Evolutionary conservation across 2,888 invertebrate species (phyloP), one percentile per base, ranked within the genome.

Genomic region (Machimus rusticus): DNA sequence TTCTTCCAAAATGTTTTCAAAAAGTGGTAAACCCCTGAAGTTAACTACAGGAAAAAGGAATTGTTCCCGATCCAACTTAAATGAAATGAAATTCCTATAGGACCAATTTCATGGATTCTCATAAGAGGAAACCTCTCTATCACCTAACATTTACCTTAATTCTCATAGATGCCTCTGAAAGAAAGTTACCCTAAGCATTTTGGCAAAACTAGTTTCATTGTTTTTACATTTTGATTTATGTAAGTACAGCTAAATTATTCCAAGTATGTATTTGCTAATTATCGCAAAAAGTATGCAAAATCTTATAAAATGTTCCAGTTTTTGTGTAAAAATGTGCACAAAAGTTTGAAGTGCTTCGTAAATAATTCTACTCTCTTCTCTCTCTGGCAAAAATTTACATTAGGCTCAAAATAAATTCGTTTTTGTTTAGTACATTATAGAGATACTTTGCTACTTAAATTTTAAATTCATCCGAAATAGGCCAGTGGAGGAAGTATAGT

Each of bases 381-480:
- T 79, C 43, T 14, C 51, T 79, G 51, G 46, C 43, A 28, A 79
- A 79, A 51, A 51, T 51, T 79, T 46, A 46, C 23, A 31, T 51
- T 79, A 79, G 79, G 79, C 79, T 23, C 51, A 79, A 51, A 79
- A 79, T 79, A 79, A 79, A 79, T 79, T 79, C 79, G 79, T 79
- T 79, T 28, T 79, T 79, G 19, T 23, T 79, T 51, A 66, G 28
- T 66, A 66, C 66, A 28, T 66, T 66, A 5, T 66, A 66, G 66
- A 66, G 14, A 66, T 66, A 28, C 66, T 9, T 66, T 66, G 66
- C 66, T 66, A 66, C 66, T 66, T 66, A 66, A 23, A 66, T 66
- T 28, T 19, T 2, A 66, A 28, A 28, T 66, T 66, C 28, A 8
- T 66, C 28, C 66, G 28, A 66, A 66, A 19, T 28, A 66, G 28